Conservation (phyloP, 1,140 invertebrate genomes). For the Saccostrea glomerata region DNA sequence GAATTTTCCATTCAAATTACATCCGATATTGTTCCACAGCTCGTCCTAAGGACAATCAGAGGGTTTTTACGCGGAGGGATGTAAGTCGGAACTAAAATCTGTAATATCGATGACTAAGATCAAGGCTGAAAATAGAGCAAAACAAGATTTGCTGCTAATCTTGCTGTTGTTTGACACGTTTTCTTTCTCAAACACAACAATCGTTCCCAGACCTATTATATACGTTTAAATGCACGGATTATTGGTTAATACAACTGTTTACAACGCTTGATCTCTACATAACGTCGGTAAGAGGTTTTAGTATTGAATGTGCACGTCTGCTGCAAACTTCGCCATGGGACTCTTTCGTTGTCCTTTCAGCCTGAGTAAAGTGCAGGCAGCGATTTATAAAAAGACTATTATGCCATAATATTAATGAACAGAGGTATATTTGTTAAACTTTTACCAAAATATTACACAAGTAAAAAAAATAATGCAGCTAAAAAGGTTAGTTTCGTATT, state of each 20-base stretch:
- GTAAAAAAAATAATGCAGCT: neutral
- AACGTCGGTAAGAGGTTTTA: neutral
- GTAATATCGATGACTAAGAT: neutral
- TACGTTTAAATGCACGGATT: neutral
- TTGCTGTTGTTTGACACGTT: neutral
- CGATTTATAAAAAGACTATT: neutral
- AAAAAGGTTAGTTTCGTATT: neutral
- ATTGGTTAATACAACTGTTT: conserved; percentile 7
- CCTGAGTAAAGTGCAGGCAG: neutral
- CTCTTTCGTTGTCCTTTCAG: too few species aligned
- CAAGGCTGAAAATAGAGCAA: neutral
- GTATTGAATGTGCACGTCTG: neutral
- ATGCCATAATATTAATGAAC: neutral
- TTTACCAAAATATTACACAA: neutral
- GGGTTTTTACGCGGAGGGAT: neutral
- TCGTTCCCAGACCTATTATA: neutral
- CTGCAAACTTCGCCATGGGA: neutral
- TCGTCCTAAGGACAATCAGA: neutral
- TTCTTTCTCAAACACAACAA: neutral
- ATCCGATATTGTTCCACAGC: neutral
- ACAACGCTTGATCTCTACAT: neutral
- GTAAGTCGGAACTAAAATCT: neutral
- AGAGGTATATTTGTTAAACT: neutral
- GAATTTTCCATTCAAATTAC: neutral
- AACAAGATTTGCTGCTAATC: neutral